Evolutionary conservation across 2,888 invertebrate species (phyloP).

Genomic region (Iselma pallidipennis): DNA sequence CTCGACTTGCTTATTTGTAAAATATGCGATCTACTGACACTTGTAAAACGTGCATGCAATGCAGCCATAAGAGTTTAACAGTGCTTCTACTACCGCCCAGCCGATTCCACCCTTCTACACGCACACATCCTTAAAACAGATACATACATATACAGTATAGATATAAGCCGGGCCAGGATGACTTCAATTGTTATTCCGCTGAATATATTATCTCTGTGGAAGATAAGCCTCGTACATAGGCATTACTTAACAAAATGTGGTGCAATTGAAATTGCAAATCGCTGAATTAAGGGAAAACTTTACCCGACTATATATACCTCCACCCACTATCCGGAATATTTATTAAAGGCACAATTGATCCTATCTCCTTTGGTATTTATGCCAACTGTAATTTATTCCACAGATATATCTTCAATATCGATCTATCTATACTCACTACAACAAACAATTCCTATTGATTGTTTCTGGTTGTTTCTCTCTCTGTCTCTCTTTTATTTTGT

Average conservation of each 20-base stretch:
- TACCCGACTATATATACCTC: constrained; percentile 3
- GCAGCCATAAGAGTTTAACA: constrained; percentile 39
- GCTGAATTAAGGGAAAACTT: constrained; percentile 33
- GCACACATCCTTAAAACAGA: background rate
- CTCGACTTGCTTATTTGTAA: constrained; percentile 44
- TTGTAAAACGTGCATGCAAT: constrained; percentile 47
- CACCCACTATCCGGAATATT: constrained; percentile 17
- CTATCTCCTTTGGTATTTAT: constrained; percentile 20
- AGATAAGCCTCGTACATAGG: constrained; percentile 34
- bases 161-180: constrained; percentile 17
- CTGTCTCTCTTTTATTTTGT: no score
- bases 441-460: constrained; percentile 2
- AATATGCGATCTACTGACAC: constrained; percentile 49
- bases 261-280: constrained; percentile 45
- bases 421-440: background rate
- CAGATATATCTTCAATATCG: background rate
- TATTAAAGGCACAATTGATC: constrained; percentile 23
- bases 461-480: no score
- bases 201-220: constrained; percentile 33
- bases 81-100: constrained; percentile 19
- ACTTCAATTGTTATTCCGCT: constrained; percentile 29
- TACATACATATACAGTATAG: background rate
- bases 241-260: constrained; percentile 39
- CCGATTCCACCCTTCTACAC: constrained; percentile 11
- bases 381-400: constrained; percentile 17